Conservation (phyloP, 2,113 vertebrate species). For the Pungitius pungitius region DNA sequence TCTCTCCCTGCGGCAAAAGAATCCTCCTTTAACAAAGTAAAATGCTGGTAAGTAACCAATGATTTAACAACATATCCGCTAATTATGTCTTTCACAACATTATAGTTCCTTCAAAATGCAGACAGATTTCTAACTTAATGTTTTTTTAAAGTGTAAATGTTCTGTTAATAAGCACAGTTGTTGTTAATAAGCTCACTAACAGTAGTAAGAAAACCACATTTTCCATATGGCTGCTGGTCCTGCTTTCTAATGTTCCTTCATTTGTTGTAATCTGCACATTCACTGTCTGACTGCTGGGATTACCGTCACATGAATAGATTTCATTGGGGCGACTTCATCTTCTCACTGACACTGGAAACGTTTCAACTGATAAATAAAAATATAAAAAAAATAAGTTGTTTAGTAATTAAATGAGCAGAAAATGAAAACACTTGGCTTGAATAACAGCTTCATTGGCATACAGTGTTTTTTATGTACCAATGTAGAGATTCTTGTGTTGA, state of each 20-base stretch:
- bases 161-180: background rate
- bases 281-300: background rate
- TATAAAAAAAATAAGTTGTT: constrained; percentile 13
- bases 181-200: background rate
- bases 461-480: constrained; percentile 14
- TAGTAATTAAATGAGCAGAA: constrained; percentile 28
- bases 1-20: background rate
- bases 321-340: background rate
- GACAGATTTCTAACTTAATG: background rate
- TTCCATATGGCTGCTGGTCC: too few relatives aligned
- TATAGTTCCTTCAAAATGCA: background rate
- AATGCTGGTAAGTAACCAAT: background rate
- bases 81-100: background rate
- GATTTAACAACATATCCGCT: background rate
- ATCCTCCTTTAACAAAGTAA: background rate
- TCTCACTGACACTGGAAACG: background rate
- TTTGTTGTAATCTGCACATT: background rate
- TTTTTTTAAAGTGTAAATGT: background rate
- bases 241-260: too few relatives aligned
- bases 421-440: constrained; percentile 19
- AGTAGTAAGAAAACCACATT: background rate
- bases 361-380: background rate
- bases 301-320: background rate
- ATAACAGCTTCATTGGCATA: constrained; percentile 31
- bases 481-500: constrained; percentile 43